Evolutionary conservation across 2,888 invertebrate genomes (phyloP), one percentile per base, ranked within the genome.

Genomic region (Drosophila neonasuta): DNA sequence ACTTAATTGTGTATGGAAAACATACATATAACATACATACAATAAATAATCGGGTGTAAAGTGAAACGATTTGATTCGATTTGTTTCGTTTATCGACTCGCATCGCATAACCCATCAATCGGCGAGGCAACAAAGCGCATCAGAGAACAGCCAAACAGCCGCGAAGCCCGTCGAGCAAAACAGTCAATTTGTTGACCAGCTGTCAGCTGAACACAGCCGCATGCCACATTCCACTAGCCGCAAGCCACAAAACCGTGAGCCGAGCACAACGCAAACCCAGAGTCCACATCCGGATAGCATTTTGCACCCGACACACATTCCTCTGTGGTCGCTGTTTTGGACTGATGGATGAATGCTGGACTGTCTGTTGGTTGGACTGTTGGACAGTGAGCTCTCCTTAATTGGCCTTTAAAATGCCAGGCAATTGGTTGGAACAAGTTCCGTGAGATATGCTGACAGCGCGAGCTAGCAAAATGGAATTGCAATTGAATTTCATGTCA

Each of bases 331-430:
- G 7, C 32, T 8, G 9, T 10, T 10, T 32, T 24, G 5, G 39
- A 39, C 39, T 39, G 39, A 41, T 41, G 39, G n/a, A 36, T 30
- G 17, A 30, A 29, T 39, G 34, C 20, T 41, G 9, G 51, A 13
- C 42, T 34, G 30, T 0, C 24, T 45, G 20, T 20, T 20, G 20
- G 20, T 20, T 20, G 20, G 20, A 20, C 7, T 17, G 46, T 10
- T 17, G 11, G 36, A 34, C 45, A n/a, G 24, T 17, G 7, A 29
- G 44, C 11, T 11, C 24, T 36, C 30, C 51, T 15, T 64, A 71
- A 70, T 71, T 70, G 71, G 71, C 71, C 65, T 56, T 59, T 64
- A 20, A 56, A 65, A 32, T 49, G 39, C 49, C 48, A 34, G 44
- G n/a, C 56, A 50, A 24, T 55, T 36, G 45, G 17, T 17, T 41